Conservation (phyloP, 2,113 vertebrate genomes). For the Heptranchias perlo region DNA sequence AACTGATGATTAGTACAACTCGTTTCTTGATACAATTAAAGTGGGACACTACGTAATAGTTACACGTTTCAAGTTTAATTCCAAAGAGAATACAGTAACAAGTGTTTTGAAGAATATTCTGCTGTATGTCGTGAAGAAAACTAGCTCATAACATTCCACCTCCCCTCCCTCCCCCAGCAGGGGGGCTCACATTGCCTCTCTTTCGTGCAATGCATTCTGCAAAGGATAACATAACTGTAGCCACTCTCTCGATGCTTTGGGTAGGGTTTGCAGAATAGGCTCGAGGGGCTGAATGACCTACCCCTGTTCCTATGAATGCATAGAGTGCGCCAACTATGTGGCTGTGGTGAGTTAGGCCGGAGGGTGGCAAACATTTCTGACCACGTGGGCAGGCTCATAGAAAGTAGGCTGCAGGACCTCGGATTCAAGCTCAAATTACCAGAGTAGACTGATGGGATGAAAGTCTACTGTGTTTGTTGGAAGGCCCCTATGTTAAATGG, state of each 20-base stretch:
- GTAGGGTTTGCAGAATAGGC: too few relatives aligned
- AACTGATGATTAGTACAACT: too few relatives aligned
- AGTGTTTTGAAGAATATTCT: background rate
- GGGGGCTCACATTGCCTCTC: background rate
- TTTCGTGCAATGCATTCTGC: background rate
- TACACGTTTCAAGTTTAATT: constrained; percentile 20
- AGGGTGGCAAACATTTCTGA: background rate
- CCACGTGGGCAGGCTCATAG: too few relatives aligned
- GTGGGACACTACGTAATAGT: background rate
- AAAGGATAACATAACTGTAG: background rate
- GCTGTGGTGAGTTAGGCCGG: background rate
- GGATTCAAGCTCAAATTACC: too few relatives aligned
- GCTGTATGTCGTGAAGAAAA: too few relatives aligned
- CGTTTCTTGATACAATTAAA: background rate
- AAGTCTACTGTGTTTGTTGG: background rate
- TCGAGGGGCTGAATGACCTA: too few relatives aligned
- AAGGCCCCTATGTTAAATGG: background rate
- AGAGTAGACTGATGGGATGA: background rate
- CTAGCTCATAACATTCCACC: too few relatives aligned
- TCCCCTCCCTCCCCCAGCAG: background rate
- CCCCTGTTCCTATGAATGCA: too few relatives aligned
- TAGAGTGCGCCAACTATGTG: background rate
- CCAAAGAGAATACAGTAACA: background rate
- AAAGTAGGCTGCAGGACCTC: background rate
- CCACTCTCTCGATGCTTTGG: too few relatives aligned